Base-by-base conservation (phyloP, 2,888 invertebrate genomes). In the Marasmarcha lunaedactyla region DNA sequence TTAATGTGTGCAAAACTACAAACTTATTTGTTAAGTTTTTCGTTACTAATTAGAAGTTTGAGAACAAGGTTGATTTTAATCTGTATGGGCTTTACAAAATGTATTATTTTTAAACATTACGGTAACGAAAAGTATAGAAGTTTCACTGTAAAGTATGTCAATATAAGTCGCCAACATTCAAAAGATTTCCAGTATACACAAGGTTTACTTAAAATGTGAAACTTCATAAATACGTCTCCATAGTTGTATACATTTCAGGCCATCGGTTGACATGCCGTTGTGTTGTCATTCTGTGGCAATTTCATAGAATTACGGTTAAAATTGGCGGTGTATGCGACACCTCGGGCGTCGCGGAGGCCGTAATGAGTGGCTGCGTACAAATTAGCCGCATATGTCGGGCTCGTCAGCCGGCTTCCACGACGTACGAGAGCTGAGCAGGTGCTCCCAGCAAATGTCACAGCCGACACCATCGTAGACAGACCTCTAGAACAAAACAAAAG, bases 341-440 rank as follows among this genome's bases (percentile, higher is more conserved):
- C 77, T 77, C 74, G 54, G 74, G 78, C 76, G 66, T 60, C 60
- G 63, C 59, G 55, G 61, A 63, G 59, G 58, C 55, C 47, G 67
- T 79, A 78, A 79, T 78, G 70, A 76, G 70, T 58, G 67, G 59
- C 62, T 70, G 64, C 56, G 61, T 64, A 71, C 79, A 76, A 79
- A 81, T 81, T 78, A 77, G 76, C 63, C 64, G 73, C 81, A 83
- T 69, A 83, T 83, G 81, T 74, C 73, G 78, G 51, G 36, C 48
- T 56, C 66, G 72, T 61, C 79, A 79, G 78, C 77, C 77, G 79
- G 78, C 76, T 50, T 51, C 49, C 50, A 54, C 59, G 57, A 63
- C 62, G 59, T 55, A 56, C 62, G 60, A 57, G 54, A 55, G 47
- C 60, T 49, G 42, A 57, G 72, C 77, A 73, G 74, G 73, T 76